Evolutionary conservation across 2,888 invertebrate genomes (phyloP), one percentile per base, ranked within the genome.

Genomic region (Holacanthella duospinosa): DNA sequence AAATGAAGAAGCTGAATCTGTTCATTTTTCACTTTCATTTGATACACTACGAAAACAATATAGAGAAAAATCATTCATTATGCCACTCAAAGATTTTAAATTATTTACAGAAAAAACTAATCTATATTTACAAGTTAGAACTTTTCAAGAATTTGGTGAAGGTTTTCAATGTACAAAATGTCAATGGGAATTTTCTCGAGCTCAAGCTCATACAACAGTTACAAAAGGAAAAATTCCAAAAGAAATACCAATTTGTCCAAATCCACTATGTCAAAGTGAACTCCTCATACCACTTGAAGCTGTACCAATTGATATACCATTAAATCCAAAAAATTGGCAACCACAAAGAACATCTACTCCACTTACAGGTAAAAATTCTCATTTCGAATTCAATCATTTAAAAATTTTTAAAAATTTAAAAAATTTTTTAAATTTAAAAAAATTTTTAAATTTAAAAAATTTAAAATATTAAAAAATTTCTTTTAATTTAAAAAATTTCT

Each of bases 131-230:
- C 69, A 70, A 59, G 65, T 62, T 55, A 66, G 59, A 25, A 66
- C 66, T n/a, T 62, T 71, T 61, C 63, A 71, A 62, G 73, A 73
- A 59, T 73, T 73, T 62, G 60, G 68, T 21, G 73, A 73, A 43
- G 71, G 69, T 12, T 64, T 71, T 60, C 73, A 71, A 56, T 73
- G 73, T 59, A 63, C 70, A 2, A 66, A 70, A 53, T 72, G 72
- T 54, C 65, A 68, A 26, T 69, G 68, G n/a, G 68, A 71, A 59
- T 72, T 72, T 65, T 71, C 71, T 60, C 68, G 55, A 25, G 62
- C 60, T 29, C 43, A 64, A 62, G 64, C 63, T 19, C 29, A 61
- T 21, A 68, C 67, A 56, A 65, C 68, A 0, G 68, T 72, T 2
- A 64, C 63, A 48, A 59, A 64, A 55, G 60, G 57, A 36, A 64